These are phyloP conservation scores for Sebastolobus alascanus DNA, from an alignment of 2,797 vertebrate species.

Conservation along the genomic window DNA sequence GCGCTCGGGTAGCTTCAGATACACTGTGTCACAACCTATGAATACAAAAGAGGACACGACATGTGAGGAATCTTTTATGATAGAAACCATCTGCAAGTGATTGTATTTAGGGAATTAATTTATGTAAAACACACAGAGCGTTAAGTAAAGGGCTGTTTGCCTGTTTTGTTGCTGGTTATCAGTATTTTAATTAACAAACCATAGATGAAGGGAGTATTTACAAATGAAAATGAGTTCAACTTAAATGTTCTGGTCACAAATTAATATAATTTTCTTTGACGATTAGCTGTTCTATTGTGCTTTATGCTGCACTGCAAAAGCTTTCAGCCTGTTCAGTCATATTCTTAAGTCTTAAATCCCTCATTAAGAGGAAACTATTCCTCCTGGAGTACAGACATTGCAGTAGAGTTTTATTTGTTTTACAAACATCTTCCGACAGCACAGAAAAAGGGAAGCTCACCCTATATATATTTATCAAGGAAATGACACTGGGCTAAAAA, in stretches of 20 bases:
- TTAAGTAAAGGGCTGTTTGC: background rate
- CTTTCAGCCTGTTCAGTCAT: background rate
- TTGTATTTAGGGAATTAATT: slow-evolving; percentile 11
- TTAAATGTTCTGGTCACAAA: background rate
- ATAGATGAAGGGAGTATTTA: background rate
- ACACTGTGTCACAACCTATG: slow-evolving; percentile 21
- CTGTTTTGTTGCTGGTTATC: slow-evolving; percentile 2
- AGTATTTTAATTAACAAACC: slow-evolving; percentile 1
- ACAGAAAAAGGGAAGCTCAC: background rate
- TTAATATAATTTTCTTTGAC: background rate
- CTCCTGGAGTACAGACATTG: background rate
- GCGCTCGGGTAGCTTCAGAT: slow-evolving; percentile 34
- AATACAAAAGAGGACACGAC: slow-evolving; percentile 35
- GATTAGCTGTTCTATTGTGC: background rate
- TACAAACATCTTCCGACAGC: background rate
- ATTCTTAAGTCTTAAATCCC: slow-evolving; percentile 6
- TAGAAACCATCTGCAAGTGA: slow-evolving; percentile 7
- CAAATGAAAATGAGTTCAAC: background rate
- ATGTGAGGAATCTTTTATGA: background rate
- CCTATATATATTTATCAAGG: background rate
- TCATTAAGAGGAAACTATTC: background rate
- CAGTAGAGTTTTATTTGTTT: background rate
- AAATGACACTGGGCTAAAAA: background rate
- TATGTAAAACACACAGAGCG: background rate
- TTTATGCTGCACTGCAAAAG: background rate